Conservation (phyloP, 2,888 invertebrate species). For the Dolomedes plantarius region DNA sequence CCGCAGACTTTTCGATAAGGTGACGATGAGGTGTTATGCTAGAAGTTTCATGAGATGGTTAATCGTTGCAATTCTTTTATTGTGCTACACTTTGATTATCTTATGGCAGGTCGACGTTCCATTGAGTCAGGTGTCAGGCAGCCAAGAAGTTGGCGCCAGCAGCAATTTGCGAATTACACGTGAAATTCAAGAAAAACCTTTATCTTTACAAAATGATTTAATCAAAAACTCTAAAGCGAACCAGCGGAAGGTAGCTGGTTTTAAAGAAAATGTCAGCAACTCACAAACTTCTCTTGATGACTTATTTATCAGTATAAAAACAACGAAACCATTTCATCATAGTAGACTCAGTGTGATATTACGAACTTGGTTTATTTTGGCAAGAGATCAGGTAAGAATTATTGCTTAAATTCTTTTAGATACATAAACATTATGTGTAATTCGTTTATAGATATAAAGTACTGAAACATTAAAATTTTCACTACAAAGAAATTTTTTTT, state of each 20-base stretch:
- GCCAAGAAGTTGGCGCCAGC: slow-evolving; percentile 47
- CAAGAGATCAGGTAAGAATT: slow-evolving; percentile 89
- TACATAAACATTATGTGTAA: not conserved
- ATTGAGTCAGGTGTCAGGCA: slow-evolving; percentile 55
- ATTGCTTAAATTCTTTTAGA: not conserved
- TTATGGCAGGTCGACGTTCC: slow-evolving; percentile 67
- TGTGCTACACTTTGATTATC: slow-evolving; percentile 56
- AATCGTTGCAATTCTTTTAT: slow-evolving; percentile 37
- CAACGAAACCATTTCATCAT: slow-evolving; percentile 90
- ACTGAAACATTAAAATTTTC: too few species aligned
- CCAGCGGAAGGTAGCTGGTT: not conserved
- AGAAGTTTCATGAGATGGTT: slow-evolving; percentile 49
- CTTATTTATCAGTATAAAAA: slow-evolving; percentile 96
- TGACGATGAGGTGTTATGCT: slow-evolving; percentile 60
- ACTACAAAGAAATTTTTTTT: too few species aligned
- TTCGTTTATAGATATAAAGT: not conserved
- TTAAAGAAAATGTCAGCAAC: slow-evolving; percentile 21
- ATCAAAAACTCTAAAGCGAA: slow-evolving; percentile 8
- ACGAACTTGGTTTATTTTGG: slow-evolving; percentile 96
- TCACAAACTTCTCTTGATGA: slow-evolving; percentile 82
- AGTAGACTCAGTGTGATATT: slow-evolving; percentile 90
- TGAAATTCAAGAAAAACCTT: slow-evolving; percentile 58
- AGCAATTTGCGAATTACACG: slow-evolving; percentile 27
- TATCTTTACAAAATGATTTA: slow-evolving; percentile 25
- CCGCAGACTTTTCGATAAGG: slow-evolving; percentile 13